Percentiles rank a stretch among this genome's conserved stretches.
Conservation (phyloP, 2,797 vertebrate species). For the Acanthopagrus latus region DNA sequence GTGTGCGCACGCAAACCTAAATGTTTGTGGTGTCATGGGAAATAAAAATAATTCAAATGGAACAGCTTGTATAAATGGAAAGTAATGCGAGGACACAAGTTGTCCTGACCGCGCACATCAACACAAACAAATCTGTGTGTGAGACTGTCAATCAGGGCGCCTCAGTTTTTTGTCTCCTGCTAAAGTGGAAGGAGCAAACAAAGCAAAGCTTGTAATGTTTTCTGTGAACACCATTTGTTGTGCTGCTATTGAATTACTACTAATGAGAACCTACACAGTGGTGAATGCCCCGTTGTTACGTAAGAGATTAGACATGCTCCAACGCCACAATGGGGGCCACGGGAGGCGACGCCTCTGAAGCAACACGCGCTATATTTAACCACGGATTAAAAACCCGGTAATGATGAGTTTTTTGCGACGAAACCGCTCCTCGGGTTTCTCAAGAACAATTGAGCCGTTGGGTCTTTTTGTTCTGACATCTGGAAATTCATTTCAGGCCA, state of each 20-base stretch:
- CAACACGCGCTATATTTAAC: conserved; percentile 60
- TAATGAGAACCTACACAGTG: conserved; percentile 66
- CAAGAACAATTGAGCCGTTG: conserved; percentile 19
- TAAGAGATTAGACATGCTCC: conserved; percentile 73
- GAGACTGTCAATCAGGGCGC: conserved; percentile 9
- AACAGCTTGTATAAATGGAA: conserved; percentile 46
- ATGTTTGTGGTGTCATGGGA: conserved; percentile 37
- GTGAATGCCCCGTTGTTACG: conserved; percentile 70
- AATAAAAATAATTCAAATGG: conserved; percentile 58
- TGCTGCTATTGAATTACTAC: conserved; percentile 71
- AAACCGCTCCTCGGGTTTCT: conserved; percentile 52
- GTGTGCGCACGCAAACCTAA: conserved; percentile 9
- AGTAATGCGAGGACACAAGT: conserved; percentile 30
- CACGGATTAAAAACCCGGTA: conserved; percentile 60
- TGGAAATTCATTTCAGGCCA: neutral
- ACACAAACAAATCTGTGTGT: conserved; percentile 25
- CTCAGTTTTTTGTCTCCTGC: conserved; percentile 2
- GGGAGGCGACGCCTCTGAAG: conserved; percentile 59
- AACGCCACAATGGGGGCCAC: conserved; percentile 51
- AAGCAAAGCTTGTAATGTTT: conserved; percentile 50
- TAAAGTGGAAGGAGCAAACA: conserved; percentile 27
- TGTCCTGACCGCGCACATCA: neutral
- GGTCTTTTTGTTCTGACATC: conserved; percentile 18
- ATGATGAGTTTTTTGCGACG: conserved; percentile 43
- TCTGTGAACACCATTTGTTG: conserved; percentile 48